A percentile compares a stretch with the other conserved stretches of the same genome.
Conservation (phyloP, 2,888 invertebrate species). For the Epinotia brunnichana region DNA sequence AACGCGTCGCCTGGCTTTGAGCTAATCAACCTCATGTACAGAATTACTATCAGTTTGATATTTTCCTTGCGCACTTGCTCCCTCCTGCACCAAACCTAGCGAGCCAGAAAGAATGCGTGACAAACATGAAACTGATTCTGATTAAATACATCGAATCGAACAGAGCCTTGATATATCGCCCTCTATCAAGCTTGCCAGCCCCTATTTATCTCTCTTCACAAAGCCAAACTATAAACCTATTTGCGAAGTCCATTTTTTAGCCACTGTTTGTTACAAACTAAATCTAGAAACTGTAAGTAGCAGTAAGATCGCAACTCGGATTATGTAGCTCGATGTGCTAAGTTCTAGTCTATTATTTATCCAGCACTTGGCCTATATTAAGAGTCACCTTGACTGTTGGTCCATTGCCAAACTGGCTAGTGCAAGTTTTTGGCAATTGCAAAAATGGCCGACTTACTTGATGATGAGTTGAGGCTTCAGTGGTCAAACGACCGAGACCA, state of each 20-base stretch:
- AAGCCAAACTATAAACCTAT: not conserved
- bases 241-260: not conserved
- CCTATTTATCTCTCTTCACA: not conserved
- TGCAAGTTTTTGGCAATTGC: not conserved
- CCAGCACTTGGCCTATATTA: slow-evolving; percentile 4
- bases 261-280: not conserved
- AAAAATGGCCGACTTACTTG: not conserved
- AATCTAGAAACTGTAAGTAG: not conserved
- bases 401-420: slow-evolving; percentile 8
- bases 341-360: not conserved
- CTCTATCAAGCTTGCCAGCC: not conserved
- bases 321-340: not conserved
- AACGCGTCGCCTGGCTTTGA: no score
- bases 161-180: not conserved
- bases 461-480: not conserved
- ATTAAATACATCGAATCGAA: not conserved
- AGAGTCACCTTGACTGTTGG: slow-evolving; percentile 3
- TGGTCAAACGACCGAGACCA: not conserved
- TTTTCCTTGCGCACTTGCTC: no score
- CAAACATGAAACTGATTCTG: not conserved
- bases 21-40: no score
- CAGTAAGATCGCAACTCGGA: not conserved
- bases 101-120: not conserved
- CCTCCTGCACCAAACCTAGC: not conserved
- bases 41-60: no score